Evolutionary conservation across 2,797 vertebrate genomes (phyloP).

Genomic region (Xerus rutilus): DNA sequence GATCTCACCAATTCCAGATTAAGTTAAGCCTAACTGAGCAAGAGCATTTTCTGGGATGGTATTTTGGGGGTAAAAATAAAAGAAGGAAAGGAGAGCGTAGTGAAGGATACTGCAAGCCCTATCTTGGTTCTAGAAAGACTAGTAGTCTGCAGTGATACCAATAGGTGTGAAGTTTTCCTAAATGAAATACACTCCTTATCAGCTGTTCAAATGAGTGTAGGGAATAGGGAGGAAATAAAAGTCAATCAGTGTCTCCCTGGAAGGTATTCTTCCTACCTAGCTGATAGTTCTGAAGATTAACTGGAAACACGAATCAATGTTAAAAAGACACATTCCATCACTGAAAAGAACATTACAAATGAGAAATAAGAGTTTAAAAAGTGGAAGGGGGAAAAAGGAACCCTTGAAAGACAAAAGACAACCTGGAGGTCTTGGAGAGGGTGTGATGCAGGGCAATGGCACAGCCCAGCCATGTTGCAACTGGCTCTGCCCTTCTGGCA

Average conservation of each 20-base stretch:
- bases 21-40: neutral
- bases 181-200: constrained; percentile 15
- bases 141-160: constrained; percentile 33
- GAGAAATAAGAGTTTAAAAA: constrained; percentile 56
- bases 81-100: neutral
- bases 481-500: constrained; percentile 46
- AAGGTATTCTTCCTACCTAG: constrained; percentile 3
- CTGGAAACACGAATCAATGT: neutral
- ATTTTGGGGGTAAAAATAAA: neutral
- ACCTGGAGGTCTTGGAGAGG: neutral
- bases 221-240: constrained; percentile 51
- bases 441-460: neutral
- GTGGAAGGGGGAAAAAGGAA: neutral
- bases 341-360: constrained; percentile 8
- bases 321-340: neutral
- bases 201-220: constrained; percentile 45
- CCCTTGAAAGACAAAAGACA: constrained; percentile 10
- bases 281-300: constrained; percentile 50
- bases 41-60: neutral
- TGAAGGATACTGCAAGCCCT: neutral
- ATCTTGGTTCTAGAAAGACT: constrained; percentile 61
- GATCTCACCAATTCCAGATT: neutral
- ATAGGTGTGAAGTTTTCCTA: neutral
- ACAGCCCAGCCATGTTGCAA: neutral
- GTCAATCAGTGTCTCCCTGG: constrained; percentile 27